These are phyloP conservation scores for Drosophila suboccidentalis DNA, from an alignment of 2,888 invertebrate genomes.

Conservation along the genomic window DNA sequence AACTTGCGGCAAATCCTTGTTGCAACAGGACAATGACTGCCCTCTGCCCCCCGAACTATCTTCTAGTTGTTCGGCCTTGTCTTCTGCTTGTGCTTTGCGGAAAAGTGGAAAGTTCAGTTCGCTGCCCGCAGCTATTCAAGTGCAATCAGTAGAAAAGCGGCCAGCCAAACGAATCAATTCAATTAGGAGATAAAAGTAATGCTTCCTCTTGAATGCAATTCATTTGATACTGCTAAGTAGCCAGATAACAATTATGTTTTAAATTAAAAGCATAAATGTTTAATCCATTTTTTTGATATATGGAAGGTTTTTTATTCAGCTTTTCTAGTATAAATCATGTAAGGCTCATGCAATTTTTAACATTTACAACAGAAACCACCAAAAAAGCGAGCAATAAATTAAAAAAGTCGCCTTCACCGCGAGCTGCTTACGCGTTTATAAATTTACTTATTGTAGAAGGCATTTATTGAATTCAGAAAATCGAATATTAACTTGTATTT, in stretches of 20 bases:
- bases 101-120: conserved; percentile 9
- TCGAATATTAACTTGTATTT: too few relatives aligned
- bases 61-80: neutral
- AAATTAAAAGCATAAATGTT: neutral
- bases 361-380: too few relatives aligned
- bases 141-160: conserved; percentile 17
- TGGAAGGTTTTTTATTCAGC: too few relatives aligned
- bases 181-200: conserved; percentile 13
- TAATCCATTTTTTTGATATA: neutral
- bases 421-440: too few relatives aligned
- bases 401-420: too few relatives aligned
- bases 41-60: neutral
- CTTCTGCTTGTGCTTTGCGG: neutral
- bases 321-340: too few relatives aligned
- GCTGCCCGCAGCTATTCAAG: conserved; percentile 3
- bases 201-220: neutral
- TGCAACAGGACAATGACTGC: conserved; percentile 19
- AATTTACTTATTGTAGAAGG: too few relatives aligned
- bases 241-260: neutral
- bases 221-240: conserved; percentile 5
- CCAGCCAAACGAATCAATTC: conserved; percentile 20
- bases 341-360: too few relatives aligned
- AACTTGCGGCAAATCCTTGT: conserved; percentile 7
- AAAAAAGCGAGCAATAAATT: too few relatives aligned
- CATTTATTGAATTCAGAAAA: too few relatives aligned